A percentile compares a stretch with the other conserved stretches of the same genome.
These are phyloP conservation scores for Bagarius yarrelli DNA, from an alignment of 2,113 vertebrate species.

Conservation along the genomic window DNA sequence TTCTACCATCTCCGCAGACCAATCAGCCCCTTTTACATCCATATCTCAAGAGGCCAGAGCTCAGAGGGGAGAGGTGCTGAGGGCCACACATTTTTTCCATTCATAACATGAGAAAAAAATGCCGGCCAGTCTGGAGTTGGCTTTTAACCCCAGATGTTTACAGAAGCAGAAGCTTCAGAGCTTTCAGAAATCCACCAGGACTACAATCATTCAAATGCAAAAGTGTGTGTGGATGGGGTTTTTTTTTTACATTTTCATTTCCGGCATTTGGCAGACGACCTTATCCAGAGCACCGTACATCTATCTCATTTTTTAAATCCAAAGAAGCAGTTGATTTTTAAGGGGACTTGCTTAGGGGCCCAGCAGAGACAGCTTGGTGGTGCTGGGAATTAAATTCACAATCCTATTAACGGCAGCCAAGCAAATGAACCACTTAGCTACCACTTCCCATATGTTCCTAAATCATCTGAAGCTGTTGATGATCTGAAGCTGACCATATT, in stretches of 20 bases:
- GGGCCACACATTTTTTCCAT: constrained; percentile 71
- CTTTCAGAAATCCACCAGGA: constrained; percentile 48
- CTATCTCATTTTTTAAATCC: too few relatives aligned
- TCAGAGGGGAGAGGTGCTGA: constrained; percentile 62
- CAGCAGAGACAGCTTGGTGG: too few relatives aligned
- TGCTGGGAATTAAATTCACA: too few relatives aligned
- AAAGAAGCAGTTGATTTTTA: too few relatives aligned
- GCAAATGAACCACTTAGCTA: too few relatives aligned
- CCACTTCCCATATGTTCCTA: neutral
- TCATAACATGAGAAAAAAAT: constrained; percentile 53
- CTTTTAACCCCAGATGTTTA: constrained; percentile 60
- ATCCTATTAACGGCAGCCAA: too few relatives aligned
- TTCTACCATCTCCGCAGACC: constrained; percentile 64
- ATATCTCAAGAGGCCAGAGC: constrained; percentile 67
- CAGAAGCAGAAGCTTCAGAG: constrained; percentile 45
- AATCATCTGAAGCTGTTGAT: constrained; percentile 24
- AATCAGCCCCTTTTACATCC: constrained; percentile 64
- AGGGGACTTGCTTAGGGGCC: too few relatives aligned
- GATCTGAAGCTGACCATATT: neutral
- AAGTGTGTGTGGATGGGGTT: constrained; percentile 17
- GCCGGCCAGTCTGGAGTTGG: constrained; percentile 48
- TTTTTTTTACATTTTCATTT: too few relatives aligned
- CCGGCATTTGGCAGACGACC: too few relatives aligned
- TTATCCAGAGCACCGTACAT: too few relatives aligned
- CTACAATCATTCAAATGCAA: constrained; percentile 4